phyloP scores from a whole-genome alignment of 2,797 vertebrate species.

The Tiaroga cobitis region DNA sequence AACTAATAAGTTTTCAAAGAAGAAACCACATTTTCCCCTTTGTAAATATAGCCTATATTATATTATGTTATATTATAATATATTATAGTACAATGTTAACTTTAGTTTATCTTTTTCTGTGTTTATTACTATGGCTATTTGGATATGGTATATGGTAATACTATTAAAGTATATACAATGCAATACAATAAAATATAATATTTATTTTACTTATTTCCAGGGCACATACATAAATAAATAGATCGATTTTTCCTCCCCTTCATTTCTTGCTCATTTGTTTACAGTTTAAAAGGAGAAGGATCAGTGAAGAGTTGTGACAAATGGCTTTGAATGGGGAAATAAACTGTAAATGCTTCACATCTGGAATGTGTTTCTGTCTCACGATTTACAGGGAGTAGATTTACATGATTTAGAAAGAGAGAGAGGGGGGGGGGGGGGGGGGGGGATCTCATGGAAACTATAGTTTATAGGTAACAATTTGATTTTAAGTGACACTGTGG shows the following conservation, averaged over 20 bases:
- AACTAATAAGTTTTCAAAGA: neutral
- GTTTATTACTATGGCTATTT: too few species aligned
- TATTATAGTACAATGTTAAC: neutral
- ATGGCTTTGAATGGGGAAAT: neutral
- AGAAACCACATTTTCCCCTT: neutral
- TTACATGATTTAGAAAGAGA: too few species aligned
- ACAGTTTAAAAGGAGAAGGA: neutral
- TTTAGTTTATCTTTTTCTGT: too few species aligned
- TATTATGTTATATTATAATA: neutral
- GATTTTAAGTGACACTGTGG: neutral
- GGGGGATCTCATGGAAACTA: neutral
- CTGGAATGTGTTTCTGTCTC: conserved; percentile 8
- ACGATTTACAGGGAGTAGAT: neutral
- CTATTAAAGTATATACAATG: too few species aligned
- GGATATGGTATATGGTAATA: too few species aligned
- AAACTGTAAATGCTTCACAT: neutral
- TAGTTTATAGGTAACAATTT: neutral
- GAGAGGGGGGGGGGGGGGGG: too few species aligned
- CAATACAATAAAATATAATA: too few species aligned
- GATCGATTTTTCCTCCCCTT: neutral
- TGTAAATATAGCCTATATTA: neutral
- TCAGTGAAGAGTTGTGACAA: neutral
- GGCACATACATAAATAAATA: too few species aligned
- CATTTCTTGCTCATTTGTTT: neutral
- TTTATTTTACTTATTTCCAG: too few species aligned